phyloP scores from a whole-genome alignment of 2,888 invertebrate genomes.

The Hemistola chrysoprasaria region DNA sequence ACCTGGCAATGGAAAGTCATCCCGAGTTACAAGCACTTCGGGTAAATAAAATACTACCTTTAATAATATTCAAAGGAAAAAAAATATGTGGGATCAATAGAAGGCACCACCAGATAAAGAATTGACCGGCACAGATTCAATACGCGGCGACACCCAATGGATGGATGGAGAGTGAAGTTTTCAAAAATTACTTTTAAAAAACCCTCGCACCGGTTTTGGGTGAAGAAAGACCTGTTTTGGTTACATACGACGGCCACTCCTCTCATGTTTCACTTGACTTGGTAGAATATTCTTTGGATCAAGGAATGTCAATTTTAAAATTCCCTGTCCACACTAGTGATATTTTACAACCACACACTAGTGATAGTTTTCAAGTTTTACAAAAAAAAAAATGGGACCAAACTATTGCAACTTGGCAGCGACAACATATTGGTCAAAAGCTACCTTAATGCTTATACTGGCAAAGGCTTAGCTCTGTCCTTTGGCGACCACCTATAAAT shows the following conservation, averaged over 20 bases:
- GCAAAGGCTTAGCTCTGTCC: no score
- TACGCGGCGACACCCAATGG: slow-evolving; percentile 3
- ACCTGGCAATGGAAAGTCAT: no score
- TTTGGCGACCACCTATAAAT: no score
- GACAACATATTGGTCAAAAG: slow-evolving; percentile 15
- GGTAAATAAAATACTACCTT: slow-evolving; percentile 3
- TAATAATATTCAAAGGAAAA: slow-evolving; percentile 7
- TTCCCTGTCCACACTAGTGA: slow-evolving; percentile 11
- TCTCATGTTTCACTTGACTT: no score
- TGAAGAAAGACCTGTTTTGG: slow-evolving; percentile 5
- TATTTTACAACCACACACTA: slow-evolving; percentile 9
- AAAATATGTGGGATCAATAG: slow-evolving; percentile 7
- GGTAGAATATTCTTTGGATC: slow-evolving; percentile 1
- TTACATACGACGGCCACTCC: slow-evolving; percentile 4
- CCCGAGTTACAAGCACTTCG: not conserved
- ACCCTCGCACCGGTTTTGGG: slow-evolving; percentile 7
- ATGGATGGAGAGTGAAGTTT: slow-evolving; percentile 6
- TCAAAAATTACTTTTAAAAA: slow-evolving; percentile 8
- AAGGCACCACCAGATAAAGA: slow-evolving; percentile 1
- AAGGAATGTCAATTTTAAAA: slow-evolving; percentile 12
- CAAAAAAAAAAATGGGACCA: slow-evolving; percentile 22
- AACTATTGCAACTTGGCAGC: slow-evolving; percentile 20
- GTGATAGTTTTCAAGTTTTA: slow-evolving; percentile 17
- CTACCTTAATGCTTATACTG: slow-evolving; percentile 15
- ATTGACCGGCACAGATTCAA: not conserved